A percentile compares a stretch with the other conserved stretches of the same genome.
phyloP scores from a whole-genome alignment of 2,888 invertebrate species.

The Drosophila lutescens region DNA sequence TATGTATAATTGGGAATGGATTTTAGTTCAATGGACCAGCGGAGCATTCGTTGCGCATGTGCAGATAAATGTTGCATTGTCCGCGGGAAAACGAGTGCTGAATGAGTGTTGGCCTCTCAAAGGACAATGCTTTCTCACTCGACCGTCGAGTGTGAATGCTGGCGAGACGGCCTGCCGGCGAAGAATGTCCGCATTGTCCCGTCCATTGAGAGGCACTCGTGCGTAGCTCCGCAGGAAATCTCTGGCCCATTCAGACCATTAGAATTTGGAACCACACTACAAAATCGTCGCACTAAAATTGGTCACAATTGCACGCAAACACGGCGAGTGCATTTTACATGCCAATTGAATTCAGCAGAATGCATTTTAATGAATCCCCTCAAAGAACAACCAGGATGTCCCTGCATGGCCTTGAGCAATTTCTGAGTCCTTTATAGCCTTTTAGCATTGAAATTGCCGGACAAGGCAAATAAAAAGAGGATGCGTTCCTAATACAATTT shows the following conservation, averaged over 20 bases:
- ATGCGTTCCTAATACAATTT: constrained; percentile 45
- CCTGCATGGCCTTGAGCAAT: constrained; percentile 25
- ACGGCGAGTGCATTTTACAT: constrained; percentile 65
- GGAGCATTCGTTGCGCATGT: constrained; percentile 70
- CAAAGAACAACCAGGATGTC: constrained; percentile 36
- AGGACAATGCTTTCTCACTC: constrained; percentile 61
- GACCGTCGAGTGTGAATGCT: constrained; percentile 68
- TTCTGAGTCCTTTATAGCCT: constrained; percentile 26
- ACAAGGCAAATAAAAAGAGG: constrained; percentile 34
- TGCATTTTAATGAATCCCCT: constrained; percentile 26
- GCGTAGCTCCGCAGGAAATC: constrained; percentile 71
- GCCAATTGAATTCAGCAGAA: constrained; percentile 63
- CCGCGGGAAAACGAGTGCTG: constrained; percentile 47
- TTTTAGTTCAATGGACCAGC: constrained; percentile 44
- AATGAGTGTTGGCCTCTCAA: constrained; percentile 67
- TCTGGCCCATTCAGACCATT: constrained; percentile 38
- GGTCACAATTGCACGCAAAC: constrained; percentile 42
- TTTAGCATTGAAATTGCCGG: constrained; percentile 26
- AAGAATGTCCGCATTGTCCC: constrained; percentile 39
- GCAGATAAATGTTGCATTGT: constrained; percentile 58
- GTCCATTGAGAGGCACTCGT: constrained; percentile 67
- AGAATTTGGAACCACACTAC: constrained; percentile 43
- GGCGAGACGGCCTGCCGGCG: constrained; percentile 53
- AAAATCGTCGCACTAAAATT: constrained; percentile 42
- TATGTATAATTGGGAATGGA: constrained; percentile 52